These are phyloP conservation scores for Dugesia japonica DNA, from an alignment of 2,888 invertebrate genomes.

Conservation along the genomic window DNA sequence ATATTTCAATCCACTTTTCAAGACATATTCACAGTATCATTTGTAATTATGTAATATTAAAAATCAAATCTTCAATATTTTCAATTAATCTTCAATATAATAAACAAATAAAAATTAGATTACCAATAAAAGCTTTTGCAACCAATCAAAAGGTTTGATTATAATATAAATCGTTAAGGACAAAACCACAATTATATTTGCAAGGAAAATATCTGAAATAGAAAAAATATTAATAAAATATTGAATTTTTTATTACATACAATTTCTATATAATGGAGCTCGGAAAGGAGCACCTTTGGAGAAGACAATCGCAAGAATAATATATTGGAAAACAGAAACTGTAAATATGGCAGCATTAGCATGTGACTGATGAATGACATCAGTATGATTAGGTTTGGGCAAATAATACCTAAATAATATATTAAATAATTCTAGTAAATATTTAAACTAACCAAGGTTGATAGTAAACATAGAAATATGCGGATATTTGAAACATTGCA, in stretches of 20 bases:
- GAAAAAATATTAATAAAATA: no score
- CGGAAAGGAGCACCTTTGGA: conserved; percentile 65
- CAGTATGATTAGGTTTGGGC: neutral
- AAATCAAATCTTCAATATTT: no score
- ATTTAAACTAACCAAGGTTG: conserved; percentile 54
- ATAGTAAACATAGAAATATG: conserved; percentile 52
- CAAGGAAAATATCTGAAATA: conserved; percentile 54
- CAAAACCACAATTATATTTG: conserved; percentile 52
- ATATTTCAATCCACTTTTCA: no score
- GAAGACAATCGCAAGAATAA: conserved; percentile 62
- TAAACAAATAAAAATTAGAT: no score
- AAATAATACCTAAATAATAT: neutral
- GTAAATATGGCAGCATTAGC: conserved; percentile 62
- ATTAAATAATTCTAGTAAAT: no score
- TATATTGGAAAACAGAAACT: conserved; percentile 63
- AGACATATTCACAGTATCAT: no score
- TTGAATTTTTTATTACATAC: conserved; percentile 36
- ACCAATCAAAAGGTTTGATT: conserved; percentile 48
- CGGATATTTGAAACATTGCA: conserved; percentile 54
- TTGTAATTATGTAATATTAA: no score
- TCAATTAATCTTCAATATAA: no score
- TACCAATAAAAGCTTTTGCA: conserved; percentile 44
- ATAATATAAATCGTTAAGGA: conserved; percentile 53
- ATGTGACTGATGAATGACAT: conserved; percentile 38
- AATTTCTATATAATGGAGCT: conserved; percentile 55